Evolutionary conservation across 92 coral and sea anemone species (phyloP).

Genomic region (Porites cylindrica): DNA sequence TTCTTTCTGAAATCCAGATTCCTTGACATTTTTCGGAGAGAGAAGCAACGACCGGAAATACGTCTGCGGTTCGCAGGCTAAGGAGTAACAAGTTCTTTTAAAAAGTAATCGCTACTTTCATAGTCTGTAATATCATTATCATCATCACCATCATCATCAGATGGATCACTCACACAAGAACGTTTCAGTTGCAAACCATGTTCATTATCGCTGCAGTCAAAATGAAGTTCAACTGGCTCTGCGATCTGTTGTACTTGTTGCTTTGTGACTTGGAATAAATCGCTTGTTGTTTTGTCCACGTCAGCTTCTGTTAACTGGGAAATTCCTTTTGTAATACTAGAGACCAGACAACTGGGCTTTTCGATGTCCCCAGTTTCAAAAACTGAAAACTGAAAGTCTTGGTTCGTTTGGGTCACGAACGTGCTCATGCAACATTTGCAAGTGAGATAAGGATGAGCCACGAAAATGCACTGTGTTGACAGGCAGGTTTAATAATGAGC

Average conservation of each 20-base stretch:
- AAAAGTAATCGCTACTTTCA: slow-evolving; percentile 15
- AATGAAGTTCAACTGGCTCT: slow-evolving; percentile 20
- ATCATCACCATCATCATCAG: neutral
- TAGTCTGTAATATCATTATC: neutral
- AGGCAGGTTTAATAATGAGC: neutral
- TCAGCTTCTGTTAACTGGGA: slow-evolving; percentile 4
- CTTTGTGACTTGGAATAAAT: slow-evolving; percentile 2
- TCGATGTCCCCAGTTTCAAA: slow-evolving; percentile 17
- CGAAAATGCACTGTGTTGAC: slow-evolving; percentile 17
- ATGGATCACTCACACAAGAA: neutral
- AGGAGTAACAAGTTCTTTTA: neutral
- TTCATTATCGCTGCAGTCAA: neutral
- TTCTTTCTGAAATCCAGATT: slow-evolving; percentile 13
- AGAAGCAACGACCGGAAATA: too few species aligned
- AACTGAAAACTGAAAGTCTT: slow-evolving; percentile 1
- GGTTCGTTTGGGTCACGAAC: slow-evolving; percentile 3
- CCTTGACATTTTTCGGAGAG: neutral
- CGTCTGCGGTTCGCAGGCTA: neutral
- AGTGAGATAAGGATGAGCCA: neutral
- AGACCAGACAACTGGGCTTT: slow-evolving; percentile 30
- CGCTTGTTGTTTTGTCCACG: slow-evolving; percentile 13
- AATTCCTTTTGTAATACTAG: slow-evolving; percentile 20
- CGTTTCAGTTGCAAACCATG: slow-evolving; percentile 1
- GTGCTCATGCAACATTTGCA: neutral
- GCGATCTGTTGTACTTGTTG: slow-evolving; percentile 9